phyloP scores from a whole-genome alignment of 2,797 vertebrate species.

The Sebastes trivittatus region DNA sequence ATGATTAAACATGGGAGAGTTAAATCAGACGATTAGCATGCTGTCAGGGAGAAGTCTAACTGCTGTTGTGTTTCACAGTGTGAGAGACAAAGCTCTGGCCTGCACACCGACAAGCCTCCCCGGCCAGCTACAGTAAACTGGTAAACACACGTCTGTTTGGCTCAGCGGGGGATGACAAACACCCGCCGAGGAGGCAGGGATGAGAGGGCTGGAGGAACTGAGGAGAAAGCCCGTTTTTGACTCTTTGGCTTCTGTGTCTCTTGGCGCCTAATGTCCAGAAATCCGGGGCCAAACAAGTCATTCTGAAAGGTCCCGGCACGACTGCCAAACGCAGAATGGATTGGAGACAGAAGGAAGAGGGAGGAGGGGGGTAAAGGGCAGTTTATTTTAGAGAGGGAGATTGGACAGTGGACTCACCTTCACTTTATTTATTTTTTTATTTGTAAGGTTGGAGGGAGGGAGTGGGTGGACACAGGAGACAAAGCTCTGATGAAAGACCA shows the following conservation, averaged over 20 bases:
- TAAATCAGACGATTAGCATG: slow-evolving; percentile 80
- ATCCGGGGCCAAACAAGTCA: slow-evolving; percentile 58
- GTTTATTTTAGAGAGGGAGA: slow-evolving; percentile 3
- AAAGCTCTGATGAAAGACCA: background rate
- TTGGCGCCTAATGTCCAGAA: slow-evolving; percentile 61
- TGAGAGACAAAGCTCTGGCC: slow-evolving; percentile 77
- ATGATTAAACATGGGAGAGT: slow-evolving; percentile 79
- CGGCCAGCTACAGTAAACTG: slow-evolving; percentile 74
- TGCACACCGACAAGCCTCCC: slow-evolving; percentile 77
- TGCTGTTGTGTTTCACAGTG: slow-evolving; percentile 82
- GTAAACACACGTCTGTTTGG: slow-evolving; percentile 79
- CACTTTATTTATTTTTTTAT: slow-evolving; percentile 16
- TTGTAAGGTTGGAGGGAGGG: background rate
- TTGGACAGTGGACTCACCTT: slow-evolving; percentile 51
- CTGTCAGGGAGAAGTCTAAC: slow-evolving; percentile 79
- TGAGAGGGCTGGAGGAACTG: slow-evolving; percentile 47
- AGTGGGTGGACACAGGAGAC: background rate
- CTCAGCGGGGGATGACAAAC: slow-evolving; percentile 77
- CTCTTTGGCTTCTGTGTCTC: slow-evolving; percentile 65
- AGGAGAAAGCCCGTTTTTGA: slow-evolving; percentile 48
- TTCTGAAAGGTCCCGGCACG: slow-evolving; percentile 52
- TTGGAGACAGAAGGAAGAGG: slow-evolving; percentile 39
- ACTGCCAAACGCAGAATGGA: slow-evolving; percentile 52
- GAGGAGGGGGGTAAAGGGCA: slow-evolving; percentile 29
- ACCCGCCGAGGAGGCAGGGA: slow-evolving; percentile 67